Conservation (phyloP, 2,113 vertebrate genomes). For the Semicossyphus pulcher region DNA sequence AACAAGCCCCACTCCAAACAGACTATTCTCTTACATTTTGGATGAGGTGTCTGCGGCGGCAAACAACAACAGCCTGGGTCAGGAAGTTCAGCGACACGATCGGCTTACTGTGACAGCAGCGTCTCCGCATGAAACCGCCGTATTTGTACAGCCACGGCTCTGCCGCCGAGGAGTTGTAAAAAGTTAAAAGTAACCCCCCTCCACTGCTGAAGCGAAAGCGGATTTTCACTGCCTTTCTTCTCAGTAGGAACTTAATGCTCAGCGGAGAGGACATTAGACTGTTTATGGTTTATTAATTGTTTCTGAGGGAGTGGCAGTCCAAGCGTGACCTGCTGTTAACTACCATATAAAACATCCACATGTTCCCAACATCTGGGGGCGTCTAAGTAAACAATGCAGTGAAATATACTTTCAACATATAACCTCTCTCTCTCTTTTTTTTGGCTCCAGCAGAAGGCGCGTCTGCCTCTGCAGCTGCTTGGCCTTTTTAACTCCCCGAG, state of each 20-base stretch:
- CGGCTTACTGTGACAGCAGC: conserved; percentile 43
- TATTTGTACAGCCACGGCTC: conserved; percentile 55
- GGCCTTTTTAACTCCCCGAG: conserved; percentile 68
- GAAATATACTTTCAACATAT: conserved; percentile 65
- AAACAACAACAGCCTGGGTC: conserved; percentile 72
- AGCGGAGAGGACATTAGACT: conserved; percentile 70
- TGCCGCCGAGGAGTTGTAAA: conserved; percentile 54
- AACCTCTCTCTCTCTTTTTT: no score
- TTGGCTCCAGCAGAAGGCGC: conserved; percentile 57
- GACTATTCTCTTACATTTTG: conserved; percentile 61
- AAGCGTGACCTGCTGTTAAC: conserved; percentile 75
- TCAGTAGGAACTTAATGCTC: conserved; percentile 64
- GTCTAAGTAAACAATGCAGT: conserved; percentile 75
- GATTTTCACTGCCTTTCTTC: conserved; percentile 66
- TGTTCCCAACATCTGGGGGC: conserved; percentile 77
- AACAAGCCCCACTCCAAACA: conserved; percentile 74
- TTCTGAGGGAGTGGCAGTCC: conserved; percentile 76
- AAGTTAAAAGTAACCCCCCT: conserved; percentile 47
- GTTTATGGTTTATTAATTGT: conserved; percentile 81
- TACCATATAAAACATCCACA: conserved; percentile 79
- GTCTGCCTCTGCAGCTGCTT: conserved; percentile 77
- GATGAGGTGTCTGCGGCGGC: conserved; percentile 63
- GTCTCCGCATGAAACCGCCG: conserved; percentile 44
- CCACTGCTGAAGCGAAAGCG: conserved; percentile 31
- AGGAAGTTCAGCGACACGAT: conserved; percentile 59